Percentiles rank a stretch among this genome's conserved stretches.
These are phyloP conservation scores for Eupeodes latifasciatus DNA, from an alignment of 2,888 invertebrate species.

Conservation along the genomic window DNA sequence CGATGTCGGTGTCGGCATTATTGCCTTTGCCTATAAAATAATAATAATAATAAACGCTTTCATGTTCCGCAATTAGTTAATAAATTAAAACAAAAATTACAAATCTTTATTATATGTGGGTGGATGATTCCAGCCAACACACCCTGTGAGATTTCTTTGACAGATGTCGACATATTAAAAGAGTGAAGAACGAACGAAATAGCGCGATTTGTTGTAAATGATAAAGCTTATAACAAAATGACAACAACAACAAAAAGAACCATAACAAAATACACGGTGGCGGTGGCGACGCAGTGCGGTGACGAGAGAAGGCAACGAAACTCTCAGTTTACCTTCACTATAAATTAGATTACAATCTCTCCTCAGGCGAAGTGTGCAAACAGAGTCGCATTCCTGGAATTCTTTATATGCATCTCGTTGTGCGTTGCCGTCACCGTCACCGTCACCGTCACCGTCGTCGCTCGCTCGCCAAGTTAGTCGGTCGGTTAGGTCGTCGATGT, in stretches of 20 bases:
- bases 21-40: constrained; percentile 39
- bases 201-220: constrained; percentile 53
- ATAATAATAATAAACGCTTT: constrained; percentile 46
- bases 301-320: constrained; percentile 20
- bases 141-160: constrained; percentile 41
- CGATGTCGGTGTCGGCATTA: constrained; percentile 59
- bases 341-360: constrained; percentile 70
- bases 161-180: constrained; percentile 46
- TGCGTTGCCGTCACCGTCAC: constrained; percentile 3
- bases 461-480: background rate
- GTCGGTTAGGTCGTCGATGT: constrained; percentile 1
- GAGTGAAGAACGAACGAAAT: constrained; percentile 29
- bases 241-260: constrained; percentile 3
- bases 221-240: constrained; percentile 40
- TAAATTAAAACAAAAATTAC: constrained; percentile 40
- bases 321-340: constrained; percentile 62
- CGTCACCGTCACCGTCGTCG: background rate
- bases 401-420: constrained; percentile 47
- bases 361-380: constrained; percentile 49
- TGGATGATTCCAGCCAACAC: constrained; percentile 53
- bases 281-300: no score
- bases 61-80: constrained; percentile 57
- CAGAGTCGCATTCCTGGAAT: constrained; percentile 62
- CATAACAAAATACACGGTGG: constrained; percentile 29
- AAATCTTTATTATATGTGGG: constrained; percentile 45